These are phyloP conservation scores for Caenorhabditis auriculariae DNA, from an alignment of 2,888 invertebrate genomes.

Conservation along the genomic window DNA sequence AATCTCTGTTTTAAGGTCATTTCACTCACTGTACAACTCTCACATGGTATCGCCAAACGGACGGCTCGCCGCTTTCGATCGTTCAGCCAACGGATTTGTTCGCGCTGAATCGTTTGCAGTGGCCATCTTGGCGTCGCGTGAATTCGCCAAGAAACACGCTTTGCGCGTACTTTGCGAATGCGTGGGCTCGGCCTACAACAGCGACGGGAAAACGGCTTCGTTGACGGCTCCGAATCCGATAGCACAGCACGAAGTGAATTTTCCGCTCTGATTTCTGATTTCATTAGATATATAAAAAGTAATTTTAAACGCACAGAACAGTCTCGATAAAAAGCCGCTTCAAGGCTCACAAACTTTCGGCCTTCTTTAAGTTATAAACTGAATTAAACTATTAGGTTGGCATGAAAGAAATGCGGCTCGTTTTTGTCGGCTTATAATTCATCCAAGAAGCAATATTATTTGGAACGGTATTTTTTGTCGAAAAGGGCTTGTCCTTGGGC, in stretches of 20 bases:
- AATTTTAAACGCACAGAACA: not conserved
- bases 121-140: slow-evolving; percentile 40
- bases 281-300: not conserved
- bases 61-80: slow-evolving; percentile 60
- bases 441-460: no score
- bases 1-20: slow-evolving; percentile 37
- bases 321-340: no score
- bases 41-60: slow-evolving; percentile 57
- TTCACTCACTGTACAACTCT: slow-evolving; percentile 51
- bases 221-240: slow-evolving; percentile 49
- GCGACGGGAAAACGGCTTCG: slow-evolving; percentile 56
- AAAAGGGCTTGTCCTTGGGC: no score
- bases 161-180: slow-evolving; percentile 23
- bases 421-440: no score
- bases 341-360: no score
- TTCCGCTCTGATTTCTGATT: no score
- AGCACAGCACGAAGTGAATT: slow-evolving; percentile 42
- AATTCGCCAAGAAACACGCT: slow-evolving; percentile 26
- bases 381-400: no score
- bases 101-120: slow-evolving; percentile 62
- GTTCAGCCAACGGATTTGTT: slow-evolving; percentile 63
- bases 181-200: slow-evolving; percentile 47
- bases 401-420: no score
- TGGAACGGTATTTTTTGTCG: no score
- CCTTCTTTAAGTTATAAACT: no score